Percentiles rank a stretch among this genome's conserved stretches.
These are phyloP conservation scores for Eupithecia dodoneata DNA, from an alignment of 2,888 invertebrate genomes.

Conservation along the genomic window DNA sequence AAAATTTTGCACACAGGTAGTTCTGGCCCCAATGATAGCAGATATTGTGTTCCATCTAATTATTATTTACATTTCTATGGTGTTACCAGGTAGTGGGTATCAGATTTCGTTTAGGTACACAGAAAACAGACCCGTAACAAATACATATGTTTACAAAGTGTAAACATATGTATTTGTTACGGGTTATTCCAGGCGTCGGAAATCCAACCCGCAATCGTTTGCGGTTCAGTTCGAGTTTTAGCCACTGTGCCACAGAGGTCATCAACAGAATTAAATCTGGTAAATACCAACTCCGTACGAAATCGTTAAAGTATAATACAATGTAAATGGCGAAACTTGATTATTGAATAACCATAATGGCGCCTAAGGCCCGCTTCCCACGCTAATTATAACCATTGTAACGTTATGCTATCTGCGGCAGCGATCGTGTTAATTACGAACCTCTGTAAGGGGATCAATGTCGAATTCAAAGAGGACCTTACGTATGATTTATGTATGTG, in stretches of 20 bases:
- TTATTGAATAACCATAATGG: slow-evolving; percentile 23
- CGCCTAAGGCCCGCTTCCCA: slow-evolving; percentile 38
- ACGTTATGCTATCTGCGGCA: slow-evolving; percentile 24
- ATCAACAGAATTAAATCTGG: neutral
- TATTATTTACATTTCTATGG: too few species aligned
- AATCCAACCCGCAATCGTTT: too few species aligned
- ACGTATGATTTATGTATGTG: neutral
- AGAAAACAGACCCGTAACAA: too few species aligned
- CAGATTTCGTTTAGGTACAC: too few species aligned
- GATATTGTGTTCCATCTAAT: neutral
- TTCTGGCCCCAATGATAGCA: neutral
- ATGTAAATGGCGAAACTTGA: slow-evolving; percentile 11
- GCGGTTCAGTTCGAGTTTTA: neutral
- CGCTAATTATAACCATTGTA: slow-evolving; percentile 42
- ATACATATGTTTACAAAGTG: too few species aligned
- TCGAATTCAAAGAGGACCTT: slow-evolving; percentile 12
- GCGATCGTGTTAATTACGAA: slow-evolving; percentile 28
- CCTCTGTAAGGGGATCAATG: slow-evolving; percentile 27
- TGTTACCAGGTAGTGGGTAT: too few species aligned
- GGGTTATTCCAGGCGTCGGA: too few species aligned
- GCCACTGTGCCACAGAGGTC: neutral
- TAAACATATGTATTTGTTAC: too few species aligned
- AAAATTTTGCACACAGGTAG: too few species aligned
- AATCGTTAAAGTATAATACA: neutral
- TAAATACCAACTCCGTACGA: neutral